A percentile compares a stretch with the other conserved stretches of the same genome.
phyloP scores from a whole-genome alignment of 2,888 invertebrate species.

The Desoria tigrina region DNA sequence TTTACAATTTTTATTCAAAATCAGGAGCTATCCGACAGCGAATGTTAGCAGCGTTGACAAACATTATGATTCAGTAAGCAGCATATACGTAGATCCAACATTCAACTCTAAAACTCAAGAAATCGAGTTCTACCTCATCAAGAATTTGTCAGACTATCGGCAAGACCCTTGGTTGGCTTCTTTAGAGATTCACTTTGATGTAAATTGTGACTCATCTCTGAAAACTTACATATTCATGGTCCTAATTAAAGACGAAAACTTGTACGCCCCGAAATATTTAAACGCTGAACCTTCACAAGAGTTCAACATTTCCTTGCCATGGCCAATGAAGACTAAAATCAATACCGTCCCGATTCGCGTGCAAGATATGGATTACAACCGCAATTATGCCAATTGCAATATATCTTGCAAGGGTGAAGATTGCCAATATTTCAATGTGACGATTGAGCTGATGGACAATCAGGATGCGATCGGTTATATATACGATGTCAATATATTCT shows the following conservation, averaged over 20 bases:
- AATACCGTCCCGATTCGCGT: slow-evolving; percentile 16
- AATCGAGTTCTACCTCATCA: slow-evolving; percentile 26
- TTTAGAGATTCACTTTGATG: slow-evolving; percentile 28
- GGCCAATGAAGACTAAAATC: background rate
- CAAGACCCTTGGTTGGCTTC: slow-evolving; percentile 22
- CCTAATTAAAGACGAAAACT: slow-evolving; percentile 38
- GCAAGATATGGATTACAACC: slow-evolving; percentile 34
- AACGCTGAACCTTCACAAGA: background rate
- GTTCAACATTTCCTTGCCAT: slow-evolving; percentile 7
- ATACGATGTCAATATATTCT: slow-evolving; percentile 10
- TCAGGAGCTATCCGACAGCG: background rate
- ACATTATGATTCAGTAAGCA: background rate
- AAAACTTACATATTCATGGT: slow-evolving; percentile 32
- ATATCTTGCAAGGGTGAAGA: slow-evolving; percentile 16
- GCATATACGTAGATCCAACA: slow-evolving; percentile 2
- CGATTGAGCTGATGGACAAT: background rate
- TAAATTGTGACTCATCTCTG: slow-evolving; percentile 13
- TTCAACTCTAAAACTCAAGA: background rate
- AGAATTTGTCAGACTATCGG: slow-evolving; percentile 22
- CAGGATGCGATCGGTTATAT: slow-evolving; percentile 13
- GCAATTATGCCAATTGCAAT: slow-evolving; percentile 18
- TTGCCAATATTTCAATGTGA: slow-evolving; percentile 21
- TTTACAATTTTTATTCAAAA: too few relatives aligned
- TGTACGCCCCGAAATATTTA: slow-evolving; percentile 25
- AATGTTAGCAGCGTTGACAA: background rate